Evolutionary conservation across 2,888 invertebrate genomes (phyloP), one percentile per base, ranked within the genome.

Genomic region (Chrysolina haemoptera): DNA sequence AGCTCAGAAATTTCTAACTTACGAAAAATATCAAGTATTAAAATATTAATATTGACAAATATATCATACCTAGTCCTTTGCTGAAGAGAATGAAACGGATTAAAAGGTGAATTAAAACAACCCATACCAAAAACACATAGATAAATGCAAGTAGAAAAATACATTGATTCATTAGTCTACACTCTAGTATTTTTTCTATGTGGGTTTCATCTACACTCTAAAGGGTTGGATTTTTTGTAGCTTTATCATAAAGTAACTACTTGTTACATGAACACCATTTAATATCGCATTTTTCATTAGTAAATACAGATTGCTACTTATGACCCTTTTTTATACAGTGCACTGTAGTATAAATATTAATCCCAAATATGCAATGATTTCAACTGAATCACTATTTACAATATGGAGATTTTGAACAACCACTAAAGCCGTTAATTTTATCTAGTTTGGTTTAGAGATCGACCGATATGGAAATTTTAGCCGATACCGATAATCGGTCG

Each of bases 81-180:
- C 35, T 35, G 8, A 27, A 27, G 2, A 27, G 50, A 53, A 9
- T 20, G 11, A 53, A 53, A 53, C 18, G 11, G 20, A 20, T 53
- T 35, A 5, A 63, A 69, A 71, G 62, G 22, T 48, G 43, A 41
- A 18, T 65, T 72, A 14, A 50, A 50, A 18, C 22, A 70, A 55
- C 63, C 41, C 50, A 50, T 62, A 64, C 53, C 63, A 68, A 35
- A 63, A 63, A 72, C 70, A 74, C 50, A 59, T 53, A 68, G 68
- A 66, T 43, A 71, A 62, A 65, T 64, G 77, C 80, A 78, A 83
- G 83, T 83, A 83, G 82, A 83, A 83, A 83, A 83, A 83, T 83
- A 83, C 81, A 79, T 82, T 67, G 71, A 76, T 73, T 77, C 69
- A 68, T 77, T 76, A 46, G 70, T 65, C 68, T 73, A 70, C 59